Evolutionary conservation across 1,140 invertebrate species (phyloP).

Genomic region (Platyura marginata): DNA sequence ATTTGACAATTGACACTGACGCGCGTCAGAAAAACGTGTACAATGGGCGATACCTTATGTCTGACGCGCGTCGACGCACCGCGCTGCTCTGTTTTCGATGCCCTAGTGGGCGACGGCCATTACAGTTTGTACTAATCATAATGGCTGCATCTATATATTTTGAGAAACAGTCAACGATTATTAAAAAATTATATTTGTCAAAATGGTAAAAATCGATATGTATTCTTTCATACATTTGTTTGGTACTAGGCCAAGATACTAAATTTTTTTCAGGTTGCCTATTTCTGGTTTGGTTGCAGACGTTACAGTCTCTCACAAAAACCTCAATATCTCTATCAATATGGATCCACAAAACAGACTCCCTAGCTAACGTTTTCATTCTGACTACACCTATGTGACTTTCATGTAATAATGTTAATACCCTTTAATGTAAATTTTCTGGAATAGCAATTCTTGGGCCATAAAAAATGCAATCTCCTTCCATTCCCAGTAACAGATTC

Average conservation of each 20-base stretch:
- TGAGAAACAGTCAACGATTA: too few relatives aligned
- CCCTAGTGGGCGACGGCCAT: too few relatives aligned
- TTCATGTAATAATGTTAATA: slow-evolving; percentile 1
- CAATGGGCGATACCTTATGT: too few relatives aligned
- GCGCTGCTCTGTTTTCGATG: too few relatives aligned
- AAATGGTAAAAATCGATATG: slow-evolving; percentile 6
- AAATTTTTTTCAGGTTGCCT: not conserved
- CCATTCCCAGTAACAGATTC: not conserved
- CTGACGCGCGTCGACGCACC: too few relatives aligned
- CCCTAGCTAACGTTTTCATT: slow-evolving; percentile 2
- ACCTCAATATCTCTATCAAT: slow-evolving; percentile 3
- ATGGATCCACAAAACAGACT: slow-evolving; percentile 4
- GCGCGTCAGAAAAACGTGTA: too few relatives aligned
- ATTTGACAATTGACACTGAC: too few relatives aligned
- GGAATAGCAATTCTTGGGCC: slow-evolving; percentile 3
- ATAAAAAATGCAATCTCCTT: slow-evolving; percentile 4
- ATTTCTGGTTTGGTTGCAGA: slow-evolving; percentile 6
- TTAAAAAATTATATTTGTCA: slow-evolving; percentile 2
- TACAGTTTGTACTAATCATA: too few relatives aligned
- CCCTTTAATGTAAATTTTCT: not conserved
- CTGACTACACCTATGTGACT: slow-evolving; percentile 4
- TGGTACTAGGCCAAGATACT: not conserved
- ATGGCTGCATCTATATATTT: too few relatives aligned
- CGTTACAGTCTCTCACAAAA: slow-evolving; percentile 1
- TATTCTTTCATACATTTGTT: slow-evolving; percentile 2